These are phyloP conservation scores for Andricus grossulariae DNA, from an alignment of 1,140 invertebrate species.

Conservation along the genomic window DNA sequence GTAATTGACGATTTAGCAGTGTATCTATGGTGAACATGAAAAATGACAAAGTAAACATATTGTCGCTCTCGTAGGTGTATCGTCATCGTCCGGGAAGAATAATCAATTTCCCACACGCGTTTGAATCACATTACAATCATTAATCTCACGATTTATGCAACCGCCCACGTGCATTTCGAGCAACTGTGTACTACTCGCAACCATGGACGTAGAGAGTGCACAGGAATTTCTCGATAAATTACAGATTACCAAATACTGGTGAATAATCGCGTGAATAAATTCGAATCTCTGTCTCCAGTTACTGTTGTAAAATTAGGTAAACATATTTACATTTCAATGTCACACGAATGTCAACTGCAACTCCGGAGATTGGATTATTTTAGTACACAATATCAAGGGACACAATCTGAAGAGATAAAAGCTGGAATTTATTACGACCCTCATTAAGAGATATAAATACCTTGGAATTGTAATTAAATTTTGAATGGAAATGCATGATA, in stretches of 20 bases:
- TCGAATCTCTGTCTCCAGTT: slow-evolving; percentile 35
- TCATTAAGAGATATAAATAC: too few relatives aligned
- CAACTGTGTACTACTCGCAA: neutral
- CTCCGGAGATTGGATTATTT: neutral
- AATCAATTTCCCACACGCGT: slow-evolving; percentile 24
- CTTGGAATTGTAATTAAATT: too few relatives aligned
- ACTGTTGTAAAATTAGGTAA: slow-evolving; percentile 36
- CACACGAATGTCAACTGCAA: neutral
- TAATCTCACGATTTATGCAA: slow-evolving; percentile 42
- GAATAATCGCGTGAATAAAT: slow-evolving; percentile 37
- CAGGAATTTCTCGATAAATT: slow-evolving; percentile 43
- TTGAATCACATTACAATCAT: slow-evolving; percentile 36
- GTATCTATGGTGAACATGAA: neutral
- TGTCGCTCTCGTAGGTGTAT: slow-evolving; percentile 17
- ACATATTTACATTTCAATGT: neutral
- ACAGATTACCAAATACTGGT: slow-evolving; percentile 39
- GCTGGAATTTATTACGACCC: too few relatives aligned
- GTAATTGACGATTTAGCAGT: slow-evolving; percentile 8
- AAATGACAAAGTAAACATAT: slow-evolving; percentile 16
- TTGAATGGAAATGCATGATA: too few relatives aligned
- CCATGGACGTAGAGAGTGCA: slow-evolving; percentile 20
- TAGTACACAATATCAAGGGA: neutral
- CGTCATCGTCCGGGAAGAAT: slow-evolving; percentile 4
- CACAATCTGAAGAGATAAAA: neutral
- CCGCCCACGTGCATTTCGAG: slow-evolving; percentile 36